Evolutionary conservation across 2,113 vertebrate species (phyloP), one percentile per base, ranked within the genome.

Genomic region (Narcine bancroftii): DNA sequence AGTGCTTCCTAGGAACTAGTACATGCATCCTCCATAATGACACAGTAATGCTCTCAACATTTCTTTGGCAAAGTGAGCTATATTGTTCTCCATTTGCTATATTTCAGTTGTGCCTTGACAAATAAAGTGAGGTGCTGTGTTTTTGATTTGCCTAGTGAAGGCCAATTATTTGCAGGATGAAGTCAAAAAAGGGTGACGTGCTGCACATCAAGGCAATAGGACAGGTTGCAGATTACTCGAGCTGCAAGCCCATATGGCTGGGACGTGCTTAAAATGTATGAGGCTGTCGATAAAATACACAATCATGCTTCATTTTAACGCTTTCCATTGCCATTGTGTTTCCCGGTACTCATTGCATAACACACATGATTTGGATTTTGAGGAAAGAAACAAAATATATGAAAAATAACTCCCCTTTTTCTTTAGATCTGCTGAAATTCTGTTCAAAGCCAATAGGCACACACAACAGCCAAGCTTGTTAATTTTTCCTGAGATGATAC

Each of bases 81-180:
- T 87, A 15, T 42, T 45, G 26, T 69, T 60, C 21, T 91, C 36
- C 66, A 89, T 65, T 71, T 89, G 36, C 47, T 69, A 91, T 29
- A 7, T 71, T 71, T 69, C 2, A 69, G 69, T 91, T 69, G 36
- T 47, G 11, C 66, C 69, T 69, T 69, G 66, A 69, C n/a, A 91
- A 91, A 66, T 91, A 33, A 91, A 69, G 89, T 91, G 89, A 91
- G 33, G 39, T 66, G 63, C 9, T 29, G 47, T 87, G n/a, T 91
- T 47, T 69, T 26, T 63, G 87, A 63, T 65, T 65, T 56, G 2
- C 45, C 42, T 26, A 15, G 63, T 60, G 15, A 56, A 60, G 50
- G 81, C 19, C 53, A 19, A 21, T 87, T 53, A 36, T n/a, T 60
- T 63, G 53, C 29, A 33, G 36, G 53, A 60, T 2, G 17, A 36